phyloP scores from a whole-genome alignment of 2,888 invertebrate genomes.

The Shargacucullia verbasci region DNA sequence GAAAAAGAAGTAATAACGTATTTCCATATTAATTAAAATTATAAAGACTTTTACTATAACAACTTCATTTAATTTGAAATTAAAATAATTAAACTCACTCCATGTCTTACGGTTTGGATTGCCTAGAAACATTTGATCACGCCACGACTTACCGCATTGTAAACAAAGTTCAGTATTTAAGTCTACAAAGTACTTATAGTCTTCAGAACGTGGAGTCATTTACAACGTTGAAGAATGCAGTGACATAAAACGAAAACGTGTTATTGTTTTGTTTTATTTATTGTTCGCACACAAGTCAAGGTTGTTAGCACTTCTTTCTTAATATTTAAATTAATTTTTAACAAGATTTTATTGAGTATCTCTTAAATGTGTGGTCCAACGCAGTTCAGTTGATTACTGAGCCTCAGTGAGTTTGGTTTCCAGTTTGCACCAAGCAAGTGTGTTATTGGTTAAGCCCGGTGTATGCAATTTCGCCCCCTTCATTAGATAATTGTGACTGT shows the following conservation, averaged over 20 bases:
- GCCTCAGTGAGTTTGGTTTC: no score
- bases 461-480: no score
- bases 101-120: conserved; percentile 13
- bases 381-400: no score
- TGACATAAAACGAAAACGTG: background rate
- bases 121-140: conserved; percentile 27
- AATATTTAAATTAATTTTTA: background rate
- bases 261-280: conserved; percentile 8
- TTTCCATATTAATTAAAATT: conserved; percentile 22
- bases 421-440: no score
- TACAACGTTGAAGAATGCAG: conserved; percentile 9
- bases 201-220: conserved; percentile 8
- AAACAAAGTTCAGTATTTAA: conserved; percentile 22
- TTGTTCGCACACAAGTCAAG: background rate
- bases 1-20: conserved; percentile 9
- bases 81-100: conserved; percentile 26
- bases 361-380: no score
- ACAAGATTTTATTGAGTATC: no score
- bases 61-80: conserved; percentile 27
- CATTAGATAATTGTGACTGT: no score
- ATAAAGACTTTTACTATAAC: conserved; percentile 18
- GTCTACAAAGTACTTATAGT: conserved; percentile 12
- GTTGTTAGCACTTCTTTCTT: background rate
- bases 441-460: no score
- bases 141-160: conserved; percentile 36